Conservation (phyloP, 2,113 vertebrate genomes). For the Seriola dumerili region DNA sequence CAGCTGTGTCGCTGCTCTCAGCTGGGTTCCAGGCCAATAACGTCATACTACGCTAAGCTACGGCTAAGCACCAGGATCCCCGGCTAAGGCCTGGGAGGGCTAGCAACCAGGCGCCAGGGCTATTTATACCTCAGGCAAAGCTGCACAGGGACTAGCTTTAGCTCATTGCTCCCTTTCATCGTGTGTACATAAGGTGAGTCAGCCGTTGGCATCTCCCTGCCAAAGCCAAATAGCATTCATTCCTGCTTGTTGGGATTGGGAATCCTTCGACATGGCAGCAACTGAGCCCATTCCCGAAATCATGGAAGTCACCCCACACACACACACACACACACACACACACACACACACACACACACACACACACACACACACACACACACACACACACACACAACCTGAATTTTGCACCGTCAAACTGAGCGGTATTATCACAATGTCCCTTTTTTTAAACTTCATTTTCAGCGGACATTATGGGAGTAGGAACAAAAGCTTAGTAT, state of each 20-base stretch:
- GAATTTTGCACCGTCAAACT: conserved; percentile 40
- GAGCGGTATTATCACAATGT: conserved; percentile 1
- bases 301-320: conserved; percentile 10
- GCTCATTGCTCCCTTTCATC: conserved; percentile 58
- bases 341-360: too few species aligned
- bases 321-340: too few species aligned
- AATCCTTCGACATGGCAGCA: conserved; percentile 53
- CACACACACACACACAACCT: not conserved
- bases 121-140: conserved; percentile 74
- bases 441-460: not conserved
- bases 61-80: conserved; percentile 72
- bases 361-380: too few species aligned
- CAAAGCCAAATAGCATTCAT: conserved; percentile 38
- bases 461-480: not conserved
- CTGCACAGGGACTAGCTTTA: conserved; percentile 55
- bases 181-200: conserved; percentile 67
- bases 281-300: conserved; percentile 56
- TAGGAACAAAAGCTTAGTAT: conserved; percentile 20
- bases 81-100: conserved; percentile 65
- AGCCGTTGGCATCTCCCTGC: conserved; percentile 51
- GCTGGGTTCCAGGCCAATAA: conserved; percentile 65
- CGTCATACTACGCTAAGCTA: conserved; percentile 77
- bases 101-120: conserved; percentile 64
- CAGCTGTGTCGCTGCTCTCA: conserved; percentile 67
- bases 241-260: conserved; percentile 45